These are phyloP conservation scores for Menura novaehollandiae DNA, from an alignment of 2,113 vertebrate species.

Conservation along the genomic window DNA sequence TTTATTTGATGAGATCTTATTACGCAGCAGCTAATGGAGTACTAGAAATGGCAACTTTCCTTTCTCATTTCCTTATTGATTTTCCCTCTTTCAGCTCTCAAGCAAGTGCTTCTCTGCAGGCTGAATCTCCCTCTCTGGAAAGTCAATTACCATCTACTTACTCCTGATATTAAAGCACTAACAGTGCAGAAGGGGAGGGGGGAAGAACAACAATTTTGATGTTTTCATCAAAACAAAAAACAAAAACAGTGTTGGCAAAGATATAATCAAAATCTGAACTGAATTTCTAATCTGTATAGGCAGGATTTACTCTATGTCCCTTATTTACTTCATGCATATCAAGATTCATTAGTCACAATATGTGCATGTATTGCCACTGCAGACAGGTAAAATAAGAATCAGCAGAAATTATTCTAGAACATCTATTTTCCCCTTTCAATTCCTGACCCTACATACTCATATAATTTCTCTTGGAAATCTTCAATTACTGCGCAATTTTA, in stretches of 20 bases:
- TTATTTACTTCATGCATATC: background rate
- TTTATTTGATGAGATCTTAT: background rate
- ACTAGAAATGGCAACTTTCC: background rate
- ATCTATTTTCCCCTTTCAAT: background rate
- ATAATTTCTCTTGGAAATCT: background rate
- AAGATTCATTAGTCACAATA: background rate
- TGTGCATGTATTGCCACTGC: background rate
- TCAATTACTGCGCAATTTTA: background rate
- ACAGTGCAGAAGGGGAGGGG: background rate
- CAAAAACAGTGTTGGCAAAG: background rate
- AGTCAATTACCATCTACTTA: background rate
- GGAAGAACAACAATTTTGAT: background rate
- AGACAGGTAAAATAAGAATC: background rate
- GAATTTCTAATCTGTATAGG: background rate
- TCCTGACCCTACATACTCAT: background rate
- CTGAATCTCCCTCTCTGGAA: background rate
- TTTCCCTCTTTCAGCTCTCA: background rate
- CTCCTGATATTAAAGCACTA: background rate
- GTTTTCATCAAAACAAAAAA: too few relatives aligned
- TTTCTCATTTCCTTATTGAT: background rate
- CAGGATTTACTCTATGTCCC: background rate
- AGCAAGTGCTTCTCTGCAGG: background rate
- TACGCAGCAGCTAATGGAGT: background rate
- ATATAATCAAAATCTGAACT: background rate
- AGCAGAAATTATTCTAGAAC: background rate